These are phyloP conservation scores for Drosophila takahashii DNA, from an alignment of 1,140 invertebrate genomes.

Conservation along the genomic window DNA sequence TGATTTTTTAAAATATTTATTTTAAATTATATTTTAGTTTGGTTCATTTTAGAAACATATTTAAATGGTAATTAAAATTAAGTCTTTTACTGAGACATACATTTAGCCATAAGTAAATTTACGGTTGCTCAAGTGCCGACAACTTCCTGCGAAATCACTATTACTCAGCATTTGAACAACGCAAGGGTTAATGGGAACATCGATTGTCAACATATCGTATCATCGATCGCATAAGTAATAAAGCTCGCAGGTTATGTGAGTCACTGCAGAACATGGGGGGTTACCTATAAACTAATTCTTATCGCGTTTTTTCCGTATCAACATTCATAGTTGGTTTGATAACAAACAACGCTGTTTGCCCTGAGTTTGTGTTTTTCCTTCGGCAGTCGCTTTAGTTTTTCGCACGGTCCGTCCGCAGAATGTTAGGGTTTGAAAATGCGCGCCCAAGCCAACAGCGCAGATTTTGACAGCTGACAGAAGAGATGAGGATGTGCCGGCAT, in stretches of 20 bases:
- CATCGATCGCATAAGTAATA: neutral
- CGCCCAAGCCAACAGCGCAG: constrained; percentile 2
- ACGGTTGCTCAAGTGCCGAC: too few relatives aligned
- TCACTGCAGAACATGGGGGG: neutral
- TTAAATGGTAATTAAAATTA: too few relatives aligned
- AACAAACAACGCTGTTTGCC: neutral
- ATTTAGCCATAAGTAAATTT: too few relatives aligned
- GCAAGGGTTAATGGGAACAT: neutral
- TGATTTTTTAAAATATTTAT: too few relatives aligned
- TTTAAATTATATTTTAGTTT: too few relatives aligned
- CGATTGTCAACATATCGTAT: neutral
- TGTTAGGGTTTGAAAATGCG: constrained; percentile 7
- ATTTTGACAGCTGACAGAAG: constrained; percentile 1
- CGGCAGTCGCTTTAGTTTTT: neutral
- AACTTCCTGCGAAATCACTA: neutral
- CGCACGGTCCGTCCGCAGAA: neutral
- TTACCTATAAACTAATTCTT: constrained; percentile 13
- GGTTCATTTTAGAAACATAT: too few relatives aligned
- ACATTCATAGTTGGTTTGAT: constrained; percentile 3
- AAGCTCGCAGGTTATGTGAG: neutral
- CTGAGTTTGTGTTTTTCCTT: neutral
- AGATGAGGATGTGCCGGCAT: neutral
- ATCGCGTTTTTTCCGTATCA: constrained; percentile 16
- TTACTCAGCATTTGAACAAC: too few relatives aligned
- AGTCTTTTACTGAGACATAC: too few relatives aligned